Conservation (phyloP, 2,888 invertebrate genomes). For the Stegophylla sp. region DNA sequence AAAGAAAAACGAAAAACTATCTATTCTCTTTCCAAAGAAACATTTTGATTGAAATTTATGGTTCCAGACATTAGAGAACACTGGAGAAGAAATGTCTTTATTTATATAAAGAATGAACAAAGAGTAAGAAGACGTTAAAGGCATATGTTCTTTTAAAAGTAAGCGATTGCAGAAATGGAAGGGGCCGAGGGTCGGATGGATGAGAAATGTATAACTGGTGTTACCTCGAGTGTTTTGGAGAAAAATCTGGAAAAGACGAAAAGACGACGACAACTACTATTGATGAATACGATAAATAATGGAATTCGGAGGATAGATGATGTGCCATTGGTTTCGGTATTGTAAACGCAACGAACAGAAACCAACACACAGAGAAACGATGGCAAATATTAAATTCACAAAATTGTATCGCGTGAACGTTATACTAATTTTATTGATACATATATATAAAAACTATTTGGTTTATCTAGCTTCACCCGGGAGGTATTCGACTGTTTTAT, state of each 20-base stretch:
- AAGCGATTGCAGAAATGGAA: not conserved
- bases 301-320: not conserved
- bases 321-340: not conserved
- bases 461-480: no score
- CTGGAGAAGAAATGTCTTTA: not conserved
- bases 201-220: conserved; percentile 7
- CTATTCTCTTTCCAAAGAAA: not conserved
- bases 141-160: not conserved
- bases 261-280: not conserved
- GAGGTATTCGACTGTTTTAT: no score
- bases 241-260: conserved; percentile 26
- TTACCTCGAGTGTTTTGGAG: not conserved
- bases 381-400: no score
- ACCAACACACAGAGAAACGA: no score
- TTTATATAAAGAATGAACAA: not conserved
- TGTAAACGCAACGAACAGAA: not conserved
- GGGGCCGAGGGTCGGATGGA: not conserved
- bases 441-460: no score
- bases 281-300: conserved; percentile 8
- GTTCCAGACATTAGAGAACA: not conserved
- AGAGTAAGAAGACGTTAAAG: no score
- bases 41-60: not conserved
- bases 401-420: no score
- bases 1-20: no score
- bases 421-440: no score